Base-by-base conservation (phyloP, 1,140 invertebrate genomes). In the Hyphantria cunea region DNA sequence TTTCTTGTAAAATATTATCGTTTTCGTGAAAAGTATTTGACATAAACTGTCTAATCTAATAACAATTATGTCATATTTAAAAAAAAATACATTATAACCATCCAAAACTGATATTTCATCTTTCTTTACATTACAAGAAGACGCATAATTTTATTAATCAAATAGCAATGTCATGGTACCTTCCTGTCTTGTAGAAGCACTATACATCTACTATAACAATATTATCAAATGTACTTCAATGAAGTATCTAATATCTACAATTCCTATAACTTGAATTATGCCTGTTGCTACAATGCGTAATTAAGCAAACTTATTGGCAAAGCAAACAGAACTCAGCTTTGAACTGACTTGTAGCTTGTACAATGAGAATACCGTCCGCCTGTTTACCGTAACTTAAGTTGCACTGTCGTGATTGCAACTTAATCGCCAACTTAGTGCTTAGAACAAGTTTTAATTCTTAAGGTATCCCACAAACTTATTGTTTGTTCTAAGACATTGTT, bases 301-400 rank as follows among this genome's bases (percentile, higher is more conserved):
- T 78, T 78, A 72, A 60, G 45, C 66, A 71, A 81, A 83, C 72
- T 80, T 80, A 81, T 82, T 75, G 78, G 68, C 66, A 74, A 78
- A 84, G 81, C 76, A 76, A 76, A 72, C 70, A 54, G 63, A 50
- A 76, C 68, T 68, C 70, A 65, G 66, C 68, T 73, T 65, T 51
- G 60, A 70, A 69, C 68, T 72, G 73, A 76, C 71, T 82, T 76
- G 11, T n/a, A 13, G 50, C 37, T 39, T 39, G 52, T 49, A 82
- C 79, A 77, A 78, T 76, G 72, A 70, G 66, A 80, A 73, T 80
- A 74, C 71, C 72, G 63, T 71, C 74, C 72, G 55, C 53, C 49
- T 71, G 79, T 82, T 80, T 82, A 74, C 68, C 64, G 47, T 64
- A 77, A 77, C 58, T 78, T 73, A 63, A 53, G 41, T 75, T 78